phyloP scores from a whole-genome alignment of 2,113 vertebrate genomes.

The Cathartes aura region DNA sequence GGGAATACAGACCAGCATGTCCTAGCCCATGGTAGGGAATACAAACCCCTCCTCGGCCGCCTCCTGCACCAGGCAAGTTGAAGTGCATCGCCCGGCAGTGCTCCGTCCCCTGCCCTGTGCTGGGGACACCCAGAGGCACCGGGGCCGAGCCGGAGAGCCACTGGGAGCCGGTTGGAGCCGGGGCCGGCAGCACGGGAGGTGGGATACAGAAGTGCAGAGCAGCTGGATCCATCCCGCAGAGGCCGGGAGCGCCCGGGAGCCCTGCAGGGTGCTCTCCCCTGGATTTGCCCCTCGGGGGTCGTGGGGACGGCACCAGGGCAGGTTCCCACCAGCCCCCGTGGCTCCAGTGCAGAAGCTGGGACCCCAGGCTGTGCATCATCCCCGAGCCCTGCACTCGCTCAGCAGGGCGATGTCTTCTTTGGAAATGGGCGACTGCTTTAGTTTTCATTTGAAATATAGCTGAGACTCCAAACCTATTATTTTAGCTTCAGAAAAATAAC shows the following conservation, averaged over 20 bases:
- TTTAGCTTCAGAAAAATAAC: conserved; percentile 3
- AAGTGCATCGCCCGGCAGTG: background rate
- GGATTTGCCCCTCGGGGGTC: background rate
- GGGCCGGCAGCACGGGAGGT: fast-evolving
- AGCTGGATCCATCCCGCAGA: background rate
- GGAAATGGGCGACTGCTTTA: background rate
- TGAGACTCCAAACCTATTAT: background rate
- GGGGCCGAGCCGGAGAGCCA: background rate
- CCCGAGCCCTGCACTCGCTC: background rate
- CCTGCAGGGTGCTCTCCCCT: background rate
- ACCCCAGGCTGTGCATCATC: background rate
- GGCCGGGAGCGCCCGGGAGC: background rate
- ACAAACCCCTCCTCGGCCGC: background rate
- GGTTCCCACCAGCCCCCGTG: background rate
- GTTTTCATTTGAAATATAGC: background rate
- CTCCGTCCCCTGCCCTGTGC: background rate
- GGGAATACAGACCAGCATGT: background rate
- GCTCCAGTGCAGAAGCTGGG: background rate
- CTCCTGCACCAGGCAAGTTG: background rate
- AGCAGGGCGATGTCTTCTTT: background rate
- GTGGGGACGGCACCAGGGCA: fast-evolving
- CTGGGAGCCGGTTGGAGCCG: background rate
- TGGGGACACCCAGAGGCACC: background rate
- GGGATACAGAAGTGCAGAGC: background rate
- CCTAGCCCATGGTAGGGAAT: background rate